Evolutionary conservation across 2,888 invertebrate genomes (phyloP).

Genomic region (Mayetiola destructor): DNA sequence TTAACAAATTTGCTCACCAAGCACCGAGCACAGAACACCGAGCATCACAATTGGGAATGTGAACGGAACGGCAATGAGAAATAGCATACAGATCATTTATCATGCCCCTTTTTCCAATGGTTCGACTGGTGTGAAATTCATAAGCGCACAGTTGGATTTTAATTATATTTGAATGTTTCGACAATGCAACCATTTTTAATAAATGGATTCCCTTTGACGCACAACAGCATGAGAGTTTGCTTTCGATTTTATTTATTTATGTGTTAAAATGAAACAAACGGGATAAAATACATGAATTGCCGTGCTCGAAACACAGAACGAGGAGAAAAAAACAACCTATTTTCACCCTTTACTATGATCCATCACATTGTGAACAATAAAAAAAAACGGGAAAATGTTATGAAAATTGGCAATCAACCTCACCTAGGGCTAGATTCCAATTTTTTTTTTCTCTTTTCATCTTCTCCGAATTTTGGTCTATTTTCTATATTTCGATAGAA

Average conservation of each 20-base stretch:
- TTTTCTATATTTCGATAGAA: too few relatives aligned
- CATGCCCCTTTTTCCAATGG: neutral
- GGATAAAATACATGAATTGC: too few relatives aligned
- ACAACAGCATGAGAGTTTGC: neutral
- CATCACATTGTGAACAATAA: neutral
- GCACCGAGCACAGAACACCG: too few relatives aligned
- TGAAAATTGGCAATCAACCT: conserved; percentile 9
- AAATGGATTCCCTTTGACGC: neutral
- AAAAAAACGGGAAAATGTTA: neutral
- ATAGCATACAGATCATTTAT: too few relatives aligned
- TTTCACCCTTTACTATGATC: neutral
- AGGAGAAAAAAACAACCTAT: neutral
- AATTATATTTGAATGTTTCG: neutral
- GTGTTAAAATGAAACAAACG: neutral
- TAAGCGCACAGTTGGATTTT: neutral
- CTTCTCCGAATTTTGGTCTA: neutral
- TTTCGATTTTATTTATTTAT: too few relatives aligned
- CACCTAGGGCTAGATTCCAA: neutral
- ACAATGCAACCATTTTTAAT: neutral
- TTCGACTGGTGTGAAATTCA: too few relatives aligned
- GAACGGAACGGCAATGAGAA: neutral
- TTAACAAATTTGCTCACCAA: too few relatives aligned
- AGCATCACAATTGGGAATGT: neutral
- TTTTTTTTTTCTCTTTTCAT: neutral
- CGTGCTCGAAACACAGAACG: too few relatives aligned